Evolutionary conservation across 2,797 vertebrate species (phyloP), one percentile per base, ranked within the genome.

Genomic region (Acipenser ruthenus): DNA sequence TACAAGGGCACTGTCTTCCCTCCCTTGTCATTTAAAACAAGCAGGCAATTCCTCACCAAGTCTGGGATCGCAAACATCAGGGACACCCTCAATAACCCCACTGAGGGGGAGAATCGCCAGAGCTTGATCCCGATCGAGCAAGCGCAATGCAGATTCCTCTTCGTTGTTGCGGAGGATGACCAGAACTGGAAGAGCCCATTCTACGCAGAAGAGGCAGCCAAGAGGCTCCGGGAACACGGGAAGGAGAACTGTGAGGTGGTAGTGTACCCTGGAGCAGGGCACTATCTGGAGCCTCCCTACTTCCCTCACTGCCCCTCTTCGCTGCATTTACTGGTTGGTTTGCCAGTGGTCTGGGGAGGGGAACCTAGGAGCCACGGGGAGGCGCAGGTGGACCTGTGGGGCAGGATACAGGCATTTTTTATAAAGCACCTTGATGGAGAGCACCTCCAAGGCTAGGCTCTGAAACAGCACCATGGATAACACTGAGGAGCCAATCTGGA

Each of bases 311-410:
- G 86, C 67, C 71, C 79, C 0, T 86, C 86, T 4, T 84, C 83
- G n/a, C 70, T 90, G 69, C 93, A 94, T 6, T 13, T 68, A 1
- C 72, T 80, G 0, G 50, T 88, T 7, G 81, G 84, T 8, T 51
- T 7, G 0, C 69, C 71, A 12, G 67, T 92, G 53, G 8, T 70
- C 49, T 91, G 92, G 78, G 94, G 95, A 68, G 94, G 94, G 9
- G 86, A 95, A 68, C 83, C 89, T 52, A 90, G 87, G 73, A 83
- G 84, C 63, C 88, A 96, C 60, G 77, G 77, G 0, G 73, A 84
- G n/a, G 93, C 94, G 69, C 93, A 97, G 78, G 69, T 89, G 62
- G 90, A 93, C 75, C 84, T 89, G 50, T 97, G 94, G 94, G 72
- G 78, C 59, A 83, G 79, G 73, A 86, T 95, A 67, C 88, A 87